phyloP scores from a whole-genome alignment of 35 echinoderm and acorn worm genomes.

The Holothuria glaberrima region DNA sequence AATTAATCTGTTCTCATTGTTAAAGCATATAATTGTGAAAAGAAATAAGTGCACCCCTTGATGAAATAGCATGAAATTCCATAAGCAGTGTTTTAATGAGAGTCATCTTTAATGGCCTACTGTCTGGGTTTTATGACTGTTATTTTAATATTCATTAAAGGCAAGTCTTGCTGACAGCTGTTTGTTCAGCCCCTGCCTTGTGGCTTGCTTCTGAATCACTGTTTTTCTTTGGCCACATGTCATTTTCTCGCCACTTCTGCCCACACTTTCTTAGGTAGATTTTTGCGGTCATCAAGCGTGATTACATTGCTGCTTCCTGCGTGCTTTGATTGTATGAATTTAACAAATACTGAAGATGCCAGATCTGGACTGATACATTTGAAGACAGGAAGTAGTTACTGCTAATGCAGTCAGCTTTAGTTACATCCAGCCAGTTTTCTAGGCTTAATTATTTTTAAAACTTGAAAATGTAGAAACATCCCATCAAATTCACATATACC shows the following conservation, averaged over 20 bases:
- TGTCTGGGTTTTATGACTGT: background rate
- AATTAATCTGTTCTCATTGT: background rate
- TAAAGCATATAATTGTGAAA: background rate
- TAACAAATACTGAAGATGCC: too few relatives aligned
- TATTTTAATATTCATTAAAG: slow-evolving; percentile 11
- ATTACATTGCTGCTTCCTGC: background rate
- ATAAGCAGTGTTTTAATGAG: too few relatives aligned
- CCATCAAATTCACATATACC: too few relatives aligned
- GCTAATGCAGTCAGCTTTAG: too few relatives aligned
- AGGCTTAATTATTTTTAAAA: too few relatives aligned
- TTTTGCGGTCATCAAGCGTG: too few relatives aligned
- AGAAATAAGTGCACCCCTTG: background rate
- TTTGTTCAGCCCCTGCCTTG: slow-evolving; percentile 25
- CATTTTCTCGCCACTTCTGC: background rate
- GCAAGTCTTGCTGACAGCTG: slow-evolving; percentile 4
- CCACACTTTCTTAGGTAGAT: too few relatives aligned
- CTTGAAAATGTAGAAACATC: too few relatives aligned
- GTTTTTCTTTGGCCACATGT: background rate
- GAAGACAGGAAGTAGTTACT: too few relatives aligned
- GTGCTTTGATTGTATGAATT: background rate
- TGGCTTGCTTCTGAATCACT: slow-evolving; percentile 17
- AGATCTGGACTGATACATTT: too few relatives aligned
- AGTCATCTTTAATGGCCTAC: too few relatives aligned
- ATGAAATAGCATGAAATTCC: background rate
- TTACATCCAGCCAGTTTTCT: too few relatives aligned